A percentile compares a stretch with the other conserved stretches of the same genome.
Evolutionary conservation across 2,113 vertebrate species (phyloP).

Genomic region (Lampris incognitus): DNA sequence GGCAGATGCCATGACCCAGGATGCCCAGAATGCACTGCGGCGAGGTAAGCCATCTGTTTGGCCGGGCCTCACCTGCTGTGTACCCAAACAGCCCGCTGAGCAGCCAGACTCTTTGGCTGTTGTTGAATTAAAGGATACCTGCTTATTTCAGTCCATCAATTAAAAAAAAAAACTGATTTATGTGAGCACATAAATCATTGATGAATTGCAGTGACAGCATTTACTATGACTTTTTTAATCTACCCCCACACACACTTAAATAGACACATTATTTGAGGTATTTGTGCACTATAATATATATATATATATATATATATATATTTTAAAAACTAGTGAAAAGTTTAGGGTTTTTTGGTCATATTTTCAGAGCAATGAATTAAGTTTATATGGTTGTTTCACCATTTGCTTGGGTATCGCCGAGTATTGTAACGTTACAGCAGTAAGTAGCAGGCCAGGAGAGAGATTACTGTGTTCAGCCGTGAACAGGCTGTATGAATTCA

Average conservation of each 20-base stretch:
- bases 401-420: neutral
- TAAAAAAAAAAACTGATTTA: neutral
- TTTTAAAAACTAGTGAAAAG: too few relatives aligned
- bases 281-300: too few relatives aligned
- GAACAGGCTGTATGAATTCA: neutral
- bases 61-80: constrained; percentile 67
- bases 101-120: constrained; percentile 49
- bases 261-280: too few relatives aligned
- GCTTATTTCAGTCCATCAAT: constrained; percentile 17
- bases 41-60: constrained; percentile 90
- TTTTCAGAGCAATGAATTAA: neutral
- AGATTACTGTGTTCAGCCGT: neutral
- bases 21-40: constrained; percentile 96
- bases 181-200: too few relatives aligned
- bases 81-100: constrained; percentile 66
- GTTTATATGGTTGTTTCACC: neutral
- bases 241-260: too few relatives aligned
- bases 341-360: neutral
- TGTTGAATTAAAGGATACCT: constrained; percentile 27
- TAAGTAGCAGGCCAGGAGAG: neutral
- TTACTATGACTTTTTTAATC: neutral
- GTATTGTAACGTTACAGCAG: neutral
- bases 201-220: neutral
- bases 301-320: too few relatives aligned
- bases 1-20: constrained; percentile 98